Base-by-base conservation (phyloP, 2,888 invertebrate species). In the Drosophila leonis region DNA sequence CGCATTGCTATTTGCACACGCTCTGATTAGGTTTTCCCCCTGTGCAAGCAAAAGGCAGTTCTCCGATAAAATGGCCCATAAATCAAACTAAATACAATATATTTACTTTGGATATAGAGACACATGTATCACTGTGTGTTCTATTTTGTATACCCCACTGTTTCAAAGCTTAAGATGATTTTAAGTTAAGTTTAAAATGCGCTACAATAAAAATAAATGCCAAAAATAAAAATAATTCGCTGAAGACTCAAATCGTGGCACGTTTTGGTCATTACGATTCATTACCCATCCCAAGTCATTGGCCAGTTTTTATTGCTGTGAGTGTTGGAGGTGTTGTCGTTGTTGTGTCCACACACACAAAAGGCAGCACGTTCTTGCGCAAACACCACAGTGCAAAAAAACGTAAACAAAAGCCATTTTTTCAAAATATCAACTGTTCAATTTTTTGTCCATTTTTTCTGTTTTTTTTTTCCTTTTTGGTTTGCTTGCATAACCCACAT, bases 241-340 rank as follows among this genome's bases (percentile, higher is more conserved):
- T 70, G 55, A 69, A 67, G 75, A 70, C 66, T 71, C 67, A 56
- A 76, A 52, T 77, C 61, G 79, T 69, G 90, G 84, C 84, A 89
- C 84, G 84, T 89, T 85, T 85, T 80, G 75, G 64, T 87, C 90
- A 85, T 85, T 85, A 87, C 75, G 90, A 75, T 72, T 69, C 82
- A 87, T 72, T 84, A 77, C 66, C 80, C 60, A 63, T 71, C 66
- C 63, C 65, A 72, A 69, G 68, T 72, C 49, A 68, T 72, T 70
- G 62, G 71, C 62, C 72, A 70, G 69, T 64, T 71, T 67, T 69
- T 72, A 49, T 27, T 64, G n/a, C 55, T 63, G 29, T 48, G 64
- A 29, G 65, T 65, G 65, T n/a, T 65, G 49, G 10, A 54, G 35
- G 37, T 54, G 27, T 52, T 52, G 52, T 24, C 31, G 20, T 33